Evolutionary conservation across 2,797 vertebrate genomes (phyloP).

Genomic region (Mus caroli): DNA sequence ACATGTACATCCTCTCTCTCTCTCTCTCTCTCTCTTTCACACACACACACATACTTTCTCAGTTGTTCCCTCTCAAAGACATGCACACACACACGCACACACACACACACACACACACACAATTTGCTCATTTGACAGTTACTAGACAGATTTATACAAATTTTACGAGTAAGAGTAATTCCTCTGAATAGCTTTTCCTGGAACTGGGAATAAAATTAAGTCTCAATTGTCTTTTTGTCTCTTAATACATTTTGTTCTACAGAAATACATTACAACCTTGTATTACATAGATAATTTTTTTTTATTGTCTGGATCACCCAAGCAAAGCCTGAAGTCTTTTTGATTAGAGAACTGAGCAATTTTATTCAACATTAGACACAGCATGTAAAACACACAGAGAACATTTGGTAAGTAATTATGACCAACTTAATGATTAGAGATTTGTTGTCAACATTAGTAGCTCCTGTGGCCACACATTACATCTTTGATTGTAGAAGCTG

Average conservation of each 20-base stretch:
- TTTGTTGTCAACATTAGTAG: neutral
- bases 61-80: too few species aligned
- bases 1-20: neutral
- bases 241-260: neutral
- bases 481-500: neutral
- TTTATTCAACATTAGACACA: neutral
- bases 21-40: too few species aligned
- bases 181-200: neutral
- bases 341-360: neutral
- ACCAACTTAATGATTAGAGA: neutral
- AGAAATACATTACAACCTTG: neutral
- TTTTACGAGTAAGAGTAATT: neutral
- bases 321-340: neutral
- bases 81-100: neutral
- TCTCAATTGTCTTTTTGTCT: neutral
- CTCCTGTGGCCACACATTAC: neutral
- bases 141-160: neutral
- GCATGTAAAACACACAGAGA: neutral
- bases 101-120: neutral
- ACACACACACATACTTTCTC: neutral
- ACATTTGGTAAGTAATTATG: neutral
- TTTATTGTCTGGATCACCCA: neutral
- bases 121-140: neutral
- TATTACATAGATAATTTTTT: constrained; percentile 9
- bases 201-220: neutral